phyloP scores from a whole-genome alignment of 2,113 vertebrate species.

The Mirounga angustirostris region DNA sequence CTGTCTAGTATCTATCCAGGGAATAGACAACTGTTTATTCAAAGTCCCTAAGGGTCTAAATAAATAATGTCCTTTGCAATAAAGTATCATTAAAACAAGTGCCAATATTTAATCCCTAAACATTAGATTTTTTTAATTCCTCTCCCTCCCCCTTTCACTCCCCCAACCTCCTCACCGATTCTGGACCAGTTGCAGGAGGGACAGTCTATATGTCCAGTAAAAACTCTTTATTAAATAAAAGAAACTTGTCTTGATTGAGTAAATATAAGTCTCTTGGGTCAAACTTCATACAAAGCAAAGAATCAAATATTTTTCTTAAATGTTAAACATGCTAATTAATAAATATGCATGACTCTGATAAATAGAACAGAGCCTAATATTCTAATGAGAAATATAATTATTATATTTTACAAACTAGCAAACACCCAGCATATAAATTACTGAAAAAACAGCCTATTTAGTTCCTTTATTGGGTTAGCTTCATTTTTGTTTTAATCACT shows the following conservation, averaged over 20 bases:
- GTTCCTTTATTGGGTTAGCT: neutral
- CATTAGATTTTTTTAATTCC: neutral
- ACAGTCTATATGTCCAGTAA: neutral
- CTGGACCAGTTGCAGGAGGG: neutral
- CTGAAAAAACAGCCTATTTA: neutral
- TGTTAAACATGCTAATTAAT: neutral
- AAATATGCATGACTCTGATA: neutral
- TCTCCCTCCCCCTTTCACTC: neutral
- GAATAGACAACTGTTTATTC: slow-evolving; percentile 87
- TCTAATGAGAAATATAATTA: neutral
- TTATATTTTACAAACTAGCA: slow-evolving; percentile 38
- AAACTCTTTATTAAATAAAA: slow-evolving; percentile 37
- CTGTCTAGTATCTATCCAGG: slow-evolving; percentile 85
- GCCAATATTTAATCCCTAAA: slow-evolving; percentile 56
- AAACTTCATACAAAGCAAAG: slow-evolving; percentile 40
- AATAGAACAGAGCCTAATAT: neutral
- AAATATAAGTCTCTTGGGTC: neutral
- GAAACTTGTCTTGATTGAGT: slow-evolving; percentile 31
- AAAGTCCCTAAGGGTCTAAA: slow-evolving; percentile 85
- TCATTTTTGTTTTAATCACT: slow-evolving; percentile 34
- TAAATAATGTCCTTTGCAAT: slow-evolving; percentile 84
- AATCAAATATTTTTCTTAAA: neutral
- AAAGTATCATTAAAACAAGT: slow-evolving; percentile 84
- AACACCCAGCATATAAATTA: slow-evolving; percentile 31
- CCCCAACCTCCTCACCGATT: neutral